Percentiles rank a stretch among this genome's conserved stretches.
phyloP scores from a whole-genome alignment of 1,140 invertebrate genomes.

The Pinna nobilis region DNA sequence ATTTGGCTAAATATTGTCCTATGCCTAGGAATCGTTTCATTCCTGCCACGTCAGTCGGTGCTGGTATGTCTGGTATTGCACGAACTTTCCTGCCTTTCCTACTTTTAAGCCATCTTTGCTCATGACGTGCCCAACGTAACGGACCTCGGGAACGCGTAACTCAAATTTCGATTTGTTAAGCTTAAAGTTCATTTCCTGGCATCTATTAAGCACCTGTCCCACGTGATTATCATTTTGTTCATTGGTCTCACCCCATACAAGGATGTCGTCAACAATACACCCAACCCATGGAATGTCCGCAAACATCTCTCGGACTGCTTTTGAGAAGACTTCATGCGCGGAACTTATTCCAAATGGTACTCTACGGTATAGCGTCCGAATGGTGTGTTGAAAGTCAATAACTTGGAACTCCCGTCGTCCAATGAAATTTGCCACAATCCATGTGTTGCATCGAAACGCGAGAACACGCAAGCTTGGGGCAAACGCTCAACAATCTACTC shows the following conservation, averaged over 20 bases:
- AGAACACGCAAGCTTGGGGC: conserved; percentile 41
- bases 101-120: too few species aligned
- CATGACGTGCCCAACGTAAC: conserved; percentile 42
- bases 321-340: too few species aligned
- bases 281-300: too few species aligned
- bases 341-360: too few species aligned
- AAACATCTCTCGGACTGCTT: too few species aligned
- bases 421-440: conserved; percentile 39
- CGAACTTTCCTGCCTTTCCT: too few species aligned
- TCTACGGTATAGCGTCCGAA: conserved; percentile 67
- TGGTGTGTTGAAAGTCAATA: conserved; percentile 75
- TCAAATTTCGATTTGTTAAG: conserved; percentile 6
- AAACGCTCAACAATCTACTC: conserved; percentile 58
- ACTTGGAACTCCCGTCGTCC: conserved; percentile 46
- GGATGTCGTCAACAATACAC: too few species aligned
- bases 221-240: too few species aligned
- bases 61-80: too few species aligned
- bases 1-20: conserved; percentile 29
- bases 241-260: too few species aligned
- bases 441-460: conserved; percentile 35
- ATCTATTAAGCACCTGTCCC: too few species aligned
- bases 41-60: too few species aligned
- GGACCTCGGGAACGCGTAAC: conserved; percentile 8
- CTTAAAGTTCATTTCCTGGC: conserved; percentile 1
- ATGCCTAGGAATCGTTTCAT: conserved; percentile 20